phyloP scores from a whole-genome alignment of 2,888 invertebrate genomes.

The Dromius quadrimaculatus region DNA sequence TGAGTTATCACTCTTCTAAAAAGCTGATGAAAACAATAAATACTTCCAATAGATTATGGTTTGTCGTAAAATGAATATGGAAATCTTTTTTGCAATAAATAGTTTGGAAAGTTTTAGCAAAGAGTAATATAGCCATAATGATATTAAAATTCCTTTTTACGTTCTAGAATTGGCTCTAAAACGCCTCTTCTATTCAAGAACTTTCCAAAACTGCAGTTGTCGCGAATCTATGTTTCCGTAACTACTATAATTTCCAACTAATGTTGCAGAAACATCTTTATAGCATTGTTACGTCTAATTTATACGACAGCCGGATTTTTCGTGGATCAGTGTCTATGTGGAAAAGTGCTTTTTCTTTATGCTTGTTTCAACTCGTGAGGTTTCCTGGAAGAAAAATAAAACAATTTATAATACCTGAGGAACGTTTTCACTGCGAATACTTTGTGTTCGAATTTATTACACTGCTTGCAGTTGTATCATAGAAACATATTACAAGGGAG shows the following conservation, averaged over 20 bases:
- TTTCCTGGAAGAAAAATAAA: slow-evolving; percentile 33
- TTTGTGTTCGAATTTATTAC: too few relatives aligned
- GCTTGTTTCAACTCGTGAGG: slow-evolving; percentile 27
- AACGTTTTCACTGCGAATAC: slow-evolving; percentile 48
- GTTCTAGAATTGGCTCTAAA: slow-evolving; percentile 29
- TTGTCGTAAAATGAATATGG: too few relatives aligned
- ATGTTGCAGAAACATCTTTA: slow-evolving; percentile 52
- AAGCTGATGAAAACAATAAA: slow-evolving; percentile 32
- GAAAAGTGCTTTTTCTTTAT: slow-evolving; percentile 44
- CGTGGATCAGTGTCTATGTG: slow-evolving; percentile 33
- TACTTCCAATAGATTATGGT: too few relatives aligned
- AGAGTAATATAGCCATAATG: background rate
- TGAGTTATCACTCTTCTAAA: background rate
- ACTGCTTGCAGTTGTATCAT: too few relatives aligned
- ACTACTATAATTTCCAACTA: slow-evolving; percentile 51
- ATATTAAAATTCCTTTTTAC: slow-evolving; percentile 26
- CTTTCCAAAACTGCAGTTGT: slow-evolving; percentile 45
- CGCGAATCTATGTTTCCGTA: slow-evolving; percentile 49
- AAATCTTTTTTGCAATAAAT: too few relatives aligned
- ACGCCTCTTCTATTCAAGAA: slow-evolving; percentile 22
- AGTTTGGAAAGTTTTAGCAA: too few relatives aligned
- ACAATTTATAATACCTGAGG: slow-evolving; percentile 50
- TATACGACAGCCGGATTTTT: slow-evolving; percentile 46
- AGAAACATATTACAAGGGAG: too few relatives aligned
- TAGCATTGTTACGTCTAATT: slow-evolving; percentile 51